phyloP scores from a whole-genome alignment of 2,888 invertebrate species.

The Anthophora plumipes region DNA sequence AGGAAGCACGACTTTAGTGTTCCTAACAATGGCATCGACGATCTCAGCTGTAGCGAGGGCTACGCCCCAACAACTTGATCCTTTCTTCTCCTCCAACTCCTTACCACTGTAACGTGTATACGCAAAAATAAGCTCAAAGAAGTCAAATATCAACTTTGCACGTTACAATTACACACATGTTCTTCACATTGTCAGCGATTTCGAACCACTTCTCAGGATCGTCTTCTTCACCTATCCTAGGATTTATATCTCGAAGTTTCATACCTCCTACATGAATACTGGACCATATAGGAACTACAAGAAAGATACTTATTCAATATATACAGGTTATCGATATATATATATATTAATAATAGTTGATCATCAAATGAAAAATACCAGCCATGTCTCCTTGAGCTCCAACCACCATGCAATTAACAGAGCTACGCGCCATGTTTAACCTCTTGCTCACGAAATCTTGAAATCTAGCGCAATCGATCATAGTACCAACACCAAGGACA shows the following conservation, averaged over 20 bases:
- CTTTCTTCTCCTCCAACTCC: conserved; percentile 71
- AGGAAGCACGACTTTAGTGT: conserved; percentile 83
- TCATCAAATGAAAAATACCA: conserved; percentile 63
- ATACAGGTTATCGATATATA: too few relatives aligned
- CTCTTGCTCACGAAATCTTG: conserved; percentile 85
- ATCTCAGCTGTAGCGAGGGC: conserved; percentile 84
- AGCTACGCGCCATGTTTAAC: conserved; percentile 85
- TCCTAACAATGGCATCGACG: conserved; percentile 83
- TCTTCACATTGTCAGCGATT: conserved; percentile 74
- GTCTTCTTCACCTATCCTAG: conserved; percentile 85
- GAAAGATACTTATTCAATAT: neutral
- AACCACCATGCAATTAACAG: conserved; percentile 86
- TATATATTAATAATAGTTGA: neutral
- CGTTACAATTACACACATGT: conserved; percentile 65
- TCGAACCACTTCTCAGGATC: conserved; percentile 86
- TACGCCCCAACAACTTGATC: conserved; percentile 84
- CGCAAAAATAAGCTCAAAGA: neutral
- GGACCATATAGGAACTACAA: conserved; percentile 88
- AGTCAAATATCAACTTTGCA: neutral
- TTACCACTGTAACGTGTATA: conserved; percentile 60
- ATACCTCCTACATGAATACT: conserved; percentile 88
- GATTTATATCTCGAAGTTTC: conserved; percentile 86
- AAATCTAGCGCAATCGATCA: conserved; percentile 86
- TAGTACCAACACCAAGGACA: conserved; percentile 87
- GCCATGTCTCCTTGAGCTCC: conserved; percentile 87